Conservation (phyloP, 2,797 vertebrate species). For the Podargus strigoides region DNA sequence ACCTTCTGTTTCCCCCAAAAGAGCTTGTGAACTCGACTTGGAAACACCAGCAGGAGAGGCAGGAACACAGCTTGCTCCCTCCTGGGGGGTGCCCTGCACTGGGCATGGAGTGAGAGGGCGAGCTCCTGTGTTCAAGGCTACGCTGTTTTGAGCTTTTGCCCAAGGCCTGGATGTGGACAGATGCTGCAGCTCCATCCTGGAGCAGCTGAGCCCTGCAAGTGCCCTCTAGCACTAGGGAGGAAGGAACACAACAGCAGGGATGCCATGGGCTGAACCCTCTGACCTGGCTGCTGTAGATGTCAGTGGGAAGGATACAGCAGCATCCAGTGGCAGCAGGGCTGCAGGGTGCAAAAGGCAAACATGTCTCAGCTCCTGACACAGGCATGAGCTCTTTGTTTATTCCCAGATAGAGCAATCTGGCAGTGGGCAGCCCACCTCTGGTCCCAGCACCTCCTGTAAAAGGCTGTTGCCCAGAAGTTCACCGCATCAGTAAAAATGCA, state of each 20-base stretch:
- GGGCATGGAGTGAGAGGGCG: rapidly evolving
- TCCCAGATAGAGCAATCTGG: neutral
- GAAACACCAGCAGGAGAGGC: neutral
- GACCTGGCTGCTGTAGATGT: neutral
- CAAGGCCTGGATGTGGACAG: neutral
- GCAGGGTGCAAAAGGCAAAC: neutral
- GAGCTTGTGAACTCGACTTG: neutral
- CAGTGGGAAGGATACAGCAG: neutral
- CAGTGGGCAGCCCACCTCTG: neutral
- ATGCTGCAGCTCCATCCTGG: neutral
- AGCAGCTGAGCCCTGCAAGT: neutral
- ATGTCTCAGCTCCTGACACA: neutral
- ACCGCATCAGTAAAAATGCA: conserved; percentile 8
- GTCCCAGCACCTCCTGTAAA: neutral
- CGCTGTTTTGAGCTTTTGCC: neutral
- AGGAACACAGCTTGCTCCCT: neutral
- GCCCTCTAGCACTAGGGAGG: neutral
- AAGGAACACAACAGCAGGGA: neutral
- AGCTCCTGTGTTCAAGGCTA: neutral
- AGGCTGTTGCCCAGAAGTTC: conserved; percentile 37
- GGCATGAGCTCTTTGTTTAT: conserved; percentile 1
- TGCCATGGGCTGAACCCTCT: neutral
- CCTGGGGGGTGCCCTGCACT: rapidly evolving
- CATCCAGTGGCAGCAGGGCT: neutral
- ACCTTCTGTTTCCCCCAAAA: neutral